phyloP scores from a whole-genome alignment of 2,797 vertebrate genomes.

The Coregonus ussuriensis region DNA sequence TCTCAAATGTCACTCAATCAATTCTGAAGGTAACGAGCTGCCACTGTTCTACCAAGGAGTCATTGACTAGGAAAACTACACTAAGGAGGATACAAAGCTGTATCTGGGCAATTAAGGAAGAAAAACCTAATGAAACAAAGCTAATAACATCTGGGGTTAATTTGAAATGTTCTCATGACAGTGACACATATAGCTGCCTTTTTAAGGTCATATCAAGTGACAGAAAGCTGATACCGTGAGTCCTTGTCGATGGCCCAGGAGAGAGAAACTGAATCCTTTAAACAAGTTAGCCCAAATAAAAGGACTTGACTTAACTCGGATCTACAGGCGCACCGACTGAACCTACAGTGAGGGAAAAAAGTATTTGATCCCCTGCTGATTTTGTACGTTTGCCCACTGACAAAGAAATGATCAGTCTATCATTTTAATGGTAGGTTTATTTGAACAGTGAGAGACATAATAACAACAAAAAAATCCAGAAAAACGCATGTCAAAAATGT shows the following conservation, averaged over 20 bases:
- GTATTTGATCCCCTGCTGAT: too few species aligned
- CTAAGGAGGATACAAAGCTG: background rate
- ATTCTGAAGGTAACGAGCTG: slow-evolving; percentile 21
- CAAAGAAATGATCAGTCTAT: too few species aligned
- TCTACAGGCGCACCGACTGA: too few species aligned
- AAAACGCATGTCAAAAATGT: too few species aligned
- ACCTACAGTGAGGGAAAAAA: too few species aligned
- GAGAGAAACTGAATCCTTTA: slow-evolving; percentile 75
- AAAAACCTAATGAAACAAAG: background rate
- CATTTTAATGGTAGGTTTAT: too few species aligned
- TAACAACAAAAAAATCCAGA: too few species aligned
- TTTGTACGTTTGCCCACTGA: too few species aligned
- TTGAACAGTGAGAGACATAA: too few species aligned
- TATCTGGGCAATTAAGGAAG: background rate
- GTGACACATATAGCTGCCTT: slow-evolving; percentile 45
- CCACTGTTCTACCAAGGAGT: background rate
- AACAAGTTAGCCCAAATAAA: slow-evolving; percentile 80
- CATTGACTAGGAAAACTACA: background rate
- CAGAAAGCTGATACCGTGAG: slow-evolving; percentile 77
- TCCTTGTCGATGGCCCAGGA: slow-evolving; percentile 76
- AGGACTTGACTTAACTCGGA: slow-evolving; percentile 72
- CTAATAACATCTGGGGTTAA: slow-evolving; percentile 38
- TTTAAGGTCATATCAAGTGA: slow-evolving; percentile 74
- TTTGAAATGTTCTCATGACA: slow-evolving; percentile 54
- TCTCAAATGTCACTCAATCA: slow-evolving; percentile 66